Base-by-base conservation (phyloP, 2,113 vertebrate species). In the Corythaixoides concolor region DNA sequence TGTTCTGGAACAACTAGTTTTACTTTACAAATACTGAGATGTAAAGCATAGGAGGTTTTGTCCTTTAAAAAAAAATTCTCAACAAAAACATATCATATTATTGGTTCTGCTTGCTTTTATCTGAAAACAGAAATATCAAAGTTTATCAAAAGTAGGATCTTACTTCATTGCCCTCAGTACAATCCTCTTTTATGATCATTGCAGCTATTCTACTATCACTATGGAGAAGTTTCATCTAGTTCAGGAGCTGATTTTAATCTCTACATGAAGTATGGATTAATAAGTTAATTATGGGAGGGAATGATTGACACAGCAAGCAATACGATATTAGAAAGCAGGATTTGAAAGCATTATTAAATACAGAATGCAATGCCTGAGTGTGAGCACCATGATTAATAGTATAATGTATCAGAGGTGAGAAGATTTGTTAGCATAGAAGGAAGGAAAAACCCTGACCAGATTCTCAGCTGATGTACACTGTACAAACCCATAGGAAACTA, bases 231-330 rank as follows among this genome's bases (percentile, higher is more conserved):
- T 85, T 90, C 35, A 60, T 90, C 76, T 78, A 53, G 49, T 90
- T 92, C 68, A 92, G 73, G 26, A 81, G 66, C 49, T 75, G 93
- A 89, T 92, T 94, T 93, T 95, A 92, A 92, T 93, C 86, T 92
- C 69, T 85, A 75, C 64, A 50, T 76, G 58, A 90, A 78, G 52
- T 81, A 75, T 70, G 69, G 83, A 60, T 89, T 94, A 95, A 90
- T 87, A 95, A 92, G 21, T 81, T 69, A 81, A 93, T 97, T 92
- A 94, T 62, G 32, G 56, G 64, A 58, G 78, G 30, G 80, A 94
- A 78, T 97, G 95, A 97, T 85, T 96, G 95, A 97, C 97, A 84
- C 32, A 43, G 53, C 12, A 72, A 92, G 76, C 20, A 85, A 64
- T 75, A 68, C 32, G 15, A 22, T 81, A 72, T 90, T 67, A 80